Conservation (phyloP, 2,888 invertebrate species). For the Pherbina coryleti region DNA sequence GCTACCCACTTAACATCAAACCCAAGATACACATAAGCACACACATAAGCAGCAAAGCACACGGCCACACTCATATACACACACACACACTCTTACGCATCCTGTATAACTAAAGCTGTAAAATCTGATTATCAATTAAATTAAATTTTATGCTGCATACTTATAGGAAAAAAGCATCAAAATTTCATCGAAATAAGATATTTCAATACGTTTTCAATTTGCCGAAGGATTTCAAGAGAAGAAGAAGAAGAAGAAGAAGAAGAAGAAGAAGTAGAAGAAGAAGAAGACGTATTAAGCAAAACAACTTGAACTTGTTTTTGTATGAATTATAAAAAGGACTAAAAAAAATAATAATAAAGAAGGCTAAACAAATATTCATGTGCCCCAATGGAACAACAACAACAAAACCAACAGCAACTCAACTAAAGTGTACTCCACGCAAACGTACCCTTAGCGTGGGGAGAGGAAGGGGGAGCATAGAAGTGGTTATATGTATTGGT, state of each 20-base stretch:
- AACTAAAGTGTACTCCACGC: not conserved
- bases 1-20: not conserved
- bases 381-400: not conserved
- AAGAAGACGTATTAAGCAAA: not conserved
- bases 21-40: not conserved
- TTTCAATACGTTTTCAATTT: slow-evolving; percentile 26
- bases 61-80: not conserved
- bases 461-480: not conserved
- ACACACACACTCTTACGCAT: not conserved
- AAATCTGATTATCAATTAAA: slow-evolving; percentile 24
- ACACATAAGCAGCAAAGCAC: not conserved
- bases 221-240: not conserved
- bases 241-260: not conserved
- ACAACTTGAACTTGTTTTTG: not conserved
- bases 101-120: not conserved
- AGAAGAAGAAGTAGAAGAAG: not conserved
- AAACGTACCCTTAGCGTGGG: not conserved
- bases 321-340: slow-evolving; percentile 12
- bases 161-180: not conserved
- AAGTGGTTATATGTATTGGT: not conserved
- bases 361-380: slow-evolving; percentile 8
- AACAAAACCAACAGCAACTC: not conserved
- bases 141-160: slow-evolving; percentile 17
- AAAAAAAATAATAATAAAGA: not conserved
- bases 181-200: not conserved